Conservation (phyloP, 2,888 invertebrate genomes). For the Cacoxenus indagator region DNA sequence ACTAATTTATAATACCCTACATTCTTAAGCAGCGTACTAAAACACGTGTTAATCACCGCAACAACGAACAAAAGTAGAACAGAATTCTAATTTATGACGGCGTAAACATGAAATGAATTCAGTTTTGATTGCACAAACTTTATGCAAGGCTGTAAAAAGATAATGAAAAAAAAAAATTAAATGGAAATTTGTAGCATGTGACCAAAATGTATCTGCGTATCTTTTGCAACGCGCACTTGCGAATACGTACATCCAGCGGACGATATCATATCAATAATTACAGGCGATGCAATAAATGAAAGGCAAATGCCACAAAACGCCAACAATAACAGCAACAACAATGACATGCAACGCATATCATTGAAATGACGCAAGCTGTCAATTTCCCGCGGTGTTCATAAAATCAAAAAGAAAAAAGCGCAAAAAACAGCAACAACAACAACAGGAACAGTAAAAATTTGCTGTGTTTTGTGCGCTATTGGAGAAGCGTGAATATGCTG, state of each 20-base stretch:
- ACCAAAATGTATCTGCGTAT: constrained; percentile 4
- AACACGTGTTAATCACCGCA: background rate
- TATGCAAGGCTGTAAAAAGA: constrained; percentile 32
- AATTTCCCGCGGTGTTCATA: constrained; percentile 66
- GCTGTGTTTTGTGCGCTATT: constrained; percentile 32
- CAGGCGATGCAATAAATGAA: constrained; percentile 59
- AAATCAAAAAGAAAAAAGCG: constrained; percentile 40
- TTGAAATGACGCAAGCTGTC: constrained; percentile 64
- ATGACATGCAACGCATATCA: constrained; percentile 43
- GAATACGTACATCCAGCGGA: background rate
- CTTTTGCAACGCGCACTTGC: background rate
- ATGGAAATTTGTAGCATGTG: background rate
- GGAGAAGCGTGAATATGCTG: too few relatives aligned
- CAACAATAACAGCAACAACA: constrained; percentile 16
- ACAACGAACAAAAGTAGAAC: background rate
- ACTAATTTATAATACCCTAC: too few relatives aligned
- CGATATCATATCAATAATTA: constrained; percentile 56
- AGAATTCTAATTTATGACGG: constrained; percentile 12
- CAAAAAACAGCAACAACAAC: background rate
- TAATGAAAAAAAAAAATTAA: background rate
- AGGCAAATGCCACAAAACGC: constrained; percentile 22
- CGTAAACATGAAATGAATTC: constrained; percentile 4
- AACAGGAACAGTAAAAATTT: constrained; percentile 40
- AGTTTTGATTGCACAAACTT: background rate
- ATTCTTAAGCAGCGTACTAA: background rate